Conservation (phyloP, 1,140 invertebrate species). For the Aphelinus certus region DNA sequence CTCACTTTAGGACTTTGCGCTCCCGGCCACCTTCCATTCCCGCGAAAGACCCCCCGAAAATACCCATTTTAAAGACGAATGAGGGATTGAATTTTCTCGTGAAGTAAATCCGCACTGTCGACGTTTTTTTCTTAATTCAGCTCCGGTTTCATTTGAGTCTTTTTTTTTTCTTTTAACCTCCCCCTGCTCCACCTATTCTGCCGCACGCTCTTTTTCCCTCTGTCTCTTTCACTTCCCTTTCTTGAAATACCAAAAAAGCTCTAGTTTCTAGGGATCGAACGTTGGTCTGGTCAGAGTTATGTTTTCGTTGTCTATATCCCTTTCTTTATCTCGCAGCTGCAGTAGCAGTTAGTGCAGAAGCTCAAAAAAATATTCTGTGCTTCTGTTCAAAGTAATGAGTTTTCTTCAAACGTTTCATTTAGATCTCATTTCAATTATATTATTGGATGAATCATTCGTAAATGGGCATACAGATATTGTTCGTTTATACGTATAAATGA, state of each 20-base stretch:
- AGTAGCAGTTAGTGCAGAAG: no score
- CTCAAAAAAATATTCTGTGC: no score
- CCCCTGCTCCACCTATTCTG: no score
- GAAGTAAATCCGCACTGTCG: neutral
- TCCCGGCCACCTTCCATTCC: neutral
- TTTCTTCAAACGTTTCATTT: no score
- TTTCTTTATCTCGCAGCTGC: no score
- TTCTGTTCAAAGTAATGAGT: no score
- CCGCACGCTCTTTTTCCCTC: neutral
- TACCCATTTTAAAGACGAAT: neutral
- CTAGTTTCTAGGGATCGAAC: neutral
- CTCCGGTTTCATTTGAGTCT: neutral
- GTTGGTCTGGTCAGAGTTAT: no score
- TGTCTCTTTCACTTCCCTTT: neutral
- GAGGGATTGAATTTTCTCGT: slow-evolving; percentile 15
- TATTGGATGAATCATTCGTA: no score
- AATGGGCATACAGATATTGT: no score
- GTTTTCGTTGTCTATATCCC: no score
- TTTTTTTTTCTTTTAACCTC: neutral
- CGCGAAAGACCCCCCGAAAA: neutral
- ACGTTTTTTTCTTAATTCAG: slow-evolving; percentile 7
- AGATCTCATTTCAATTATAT: no score
- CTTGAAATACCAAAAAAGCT: neutral
- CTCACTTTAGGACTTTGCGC: neutral
- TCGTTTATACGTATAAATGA: no score